phyloP scores from a whole-genome alignment of 1,140 invertebrate genomes.

The Drosophila sp. region DNA sequence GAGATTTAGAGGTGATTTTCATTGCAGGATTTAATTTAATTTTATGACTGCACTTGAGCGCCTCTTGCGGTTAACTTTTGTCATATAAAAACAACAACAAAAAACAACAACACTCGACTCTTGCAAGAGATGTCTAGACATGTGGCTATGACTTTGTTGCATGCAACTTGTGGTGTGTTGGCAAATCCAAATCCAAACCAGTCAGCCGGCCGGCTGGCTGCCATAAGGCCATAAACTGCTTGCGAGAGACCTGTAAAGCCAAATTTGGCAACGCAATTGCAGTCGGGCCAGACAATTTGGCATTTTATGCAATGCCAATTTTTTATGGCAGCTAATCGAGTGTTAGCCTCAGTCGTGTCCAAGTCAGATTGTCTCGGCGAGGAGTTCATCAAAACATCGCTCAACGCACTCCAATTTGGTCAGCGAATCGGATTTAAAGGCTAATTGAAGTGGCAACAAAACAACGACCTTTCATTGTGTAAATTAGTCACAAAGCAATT shows the following conservation, averaged over 20 bases:
- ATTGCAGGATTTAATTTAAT: constrained; percentile 70
- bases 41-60: constrained; percentile 72
- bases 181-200: constrained; percentile 39
- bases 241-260: constrained; percentile 47
- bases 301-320: constrained; percentile 68
- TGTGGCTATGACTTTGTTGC: constrained; percentile 55
- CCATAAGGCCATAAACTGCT: constrained; percentile 64
- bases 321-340: constrained; percentile 40
- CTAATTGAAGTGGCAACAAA: constrained; percentile 72
- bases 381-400: constrained; percentile 49
- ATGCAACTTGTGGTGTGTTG: constrained; percentile 53
- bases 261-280: constrained; percentile 55
- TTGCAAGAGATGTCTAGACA: constrained; percentile 3
- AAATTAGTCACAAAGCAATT: constrained; percentile 76
- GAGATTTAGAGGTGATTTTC: constrained; percentile 45
- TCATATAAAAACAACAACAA: constrained; percentile 37
- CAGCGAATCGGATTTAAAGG: constrained; percentile 46
- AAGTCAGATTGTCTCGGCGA: constrained; percentile 6
- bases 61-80: constrained; percentile 36
- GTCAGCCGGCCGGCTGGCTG: constrained; percentile 56
- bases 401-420: constrained; percentile 62
- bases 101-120: constrained; percentile 59
- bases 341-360: constrained; percentile 48
- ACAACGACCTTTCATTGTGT: constrained; percentile 75
- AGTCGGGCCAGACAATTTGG: constrained; percentile 69